phyloP scores from a whole-genome alignment of 92 coral and sea anemone species.

The Palythoa heliodiscus region DNA sequence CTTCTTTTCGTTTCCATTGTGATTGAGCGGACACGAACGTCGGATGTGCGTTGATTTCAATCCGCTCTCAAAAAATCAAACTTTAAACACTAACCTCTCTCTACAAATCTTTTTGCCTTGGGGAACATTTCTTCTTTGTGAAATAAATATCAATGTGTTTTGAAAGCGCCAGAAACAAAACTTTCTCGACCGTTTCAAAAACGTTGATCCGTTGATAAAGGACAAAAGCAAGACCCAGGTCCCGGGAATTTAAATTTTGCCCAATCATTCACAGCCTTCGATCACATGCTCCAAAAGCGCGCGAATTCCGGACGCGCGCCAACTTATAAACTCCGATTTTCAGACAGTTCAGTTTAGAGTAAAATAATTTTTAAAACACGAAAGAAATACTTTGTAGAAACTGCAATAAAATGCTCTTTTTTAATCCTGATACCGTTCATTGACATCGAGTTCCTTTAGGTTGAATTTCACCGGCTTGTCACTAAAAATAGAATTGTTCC shows the following conservation, averaged over 20 bases:
- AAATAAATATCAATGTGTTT: background rate
- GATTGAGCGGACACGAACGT: no score
- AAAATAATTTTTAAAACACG: background rate
- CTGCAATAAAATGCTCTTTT: background rate
- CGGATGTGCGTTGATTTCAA: no score
- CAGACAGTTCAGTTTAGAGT: no score
- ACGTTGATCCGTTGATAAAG: background rate
- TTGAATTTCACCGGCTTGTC: no score
- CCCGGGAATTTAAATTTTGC: constrained; percentile 38
- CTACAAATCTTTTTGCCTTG: background rate
- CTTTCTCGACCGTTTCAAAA: constrained; percentile 1
- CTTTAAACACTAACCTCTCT: background rate
- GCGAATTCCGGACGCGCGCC: constrained; percentile 27
- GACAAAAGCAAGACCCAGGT: constrained; percentile 19
- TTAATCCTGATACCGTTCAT: no score
- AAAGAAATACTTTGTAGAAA: background rate
- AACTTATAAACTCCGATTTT: background rate
- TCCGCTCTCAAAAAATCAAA: no score
- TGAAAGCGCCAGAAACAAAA: background rate
- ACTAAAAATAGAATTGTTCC: no score
- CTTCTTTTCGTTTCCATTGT: no score
- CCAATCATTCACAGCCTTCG: constrained; percentile 40
- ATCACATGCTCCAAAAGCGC: constrained; percentile 44
- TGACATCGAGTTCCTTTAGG: no score
- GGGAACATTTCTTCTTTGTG: background rate